Evolutionary conservation across 1,140 invertebrate genomes (phyloP).

Genomic region (Manduca sexta): DNA sequence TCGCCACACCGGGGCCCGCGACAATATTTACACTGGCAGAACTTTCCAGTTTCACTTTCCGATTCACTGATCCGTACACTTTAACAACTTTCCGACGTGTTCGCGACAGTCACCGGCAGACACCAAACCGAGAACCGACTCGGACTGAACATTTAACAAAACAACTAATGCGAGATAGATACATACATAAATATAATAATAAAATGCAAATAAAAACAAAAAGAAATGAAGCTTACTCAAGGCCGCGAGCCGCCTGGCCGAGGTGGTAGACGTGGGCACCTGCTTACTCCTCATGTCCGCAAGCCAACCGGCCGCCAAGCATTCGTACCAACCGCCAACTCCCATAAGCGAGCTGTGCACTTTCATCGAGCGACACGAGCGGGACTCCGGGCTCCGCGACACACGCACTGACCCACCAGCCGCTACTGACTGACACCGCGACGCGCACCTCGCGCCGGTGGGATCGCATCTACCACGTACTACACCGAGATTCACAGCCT

Average conservation of each 20-base stretch:
- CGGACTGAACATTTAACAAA: too few species aligned
- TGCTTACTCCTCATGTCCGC: constrained; percentile 72
- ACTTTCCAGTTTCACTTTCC: constrained; percentile 1
- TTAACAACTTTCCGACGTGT: not conserved
- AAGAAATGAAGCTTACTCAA: constrained; percentile 71
- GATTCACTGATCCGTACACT: not conserved
- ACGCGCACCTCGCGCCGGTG: constrained; percentile 22
- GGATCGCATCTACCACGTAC: constrained; percentile 24
- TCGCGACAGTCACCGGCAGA: not conserved
- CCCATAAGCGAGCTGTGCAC: constrained; percentile 67
- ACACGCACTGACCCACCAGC: constrained; percentile 33
- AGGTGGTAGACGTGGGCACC: constrained; percentile 67
- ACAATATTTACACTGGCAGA: not conserved
- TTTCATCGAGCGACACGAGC: constrained; percentile 62
- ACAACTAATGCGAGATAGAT: too few species aligned
- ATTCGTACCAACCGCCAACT: constrained; percentile 65
- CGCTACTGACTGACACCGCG: constrained; percentile 10
- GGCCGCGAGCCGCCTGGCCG: constrained; percentile 70
- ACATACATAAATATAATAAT: constrained; percentile 14
- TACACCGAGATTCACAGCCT: constrained; percentile 37
- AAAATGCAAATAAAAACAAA: constrained; percentile 64
- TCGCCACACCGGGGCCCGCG: not conserved
- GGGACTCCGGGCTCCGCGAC: too few species aligned
- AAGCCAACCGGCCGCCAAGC: constrained; percentile 63
- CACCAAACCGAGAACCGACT: not conserved